Base-by-base conservation (phyloP, 2,113 vertebrate genomes). In the Ptilonorhynchus violaceus region DNA sequence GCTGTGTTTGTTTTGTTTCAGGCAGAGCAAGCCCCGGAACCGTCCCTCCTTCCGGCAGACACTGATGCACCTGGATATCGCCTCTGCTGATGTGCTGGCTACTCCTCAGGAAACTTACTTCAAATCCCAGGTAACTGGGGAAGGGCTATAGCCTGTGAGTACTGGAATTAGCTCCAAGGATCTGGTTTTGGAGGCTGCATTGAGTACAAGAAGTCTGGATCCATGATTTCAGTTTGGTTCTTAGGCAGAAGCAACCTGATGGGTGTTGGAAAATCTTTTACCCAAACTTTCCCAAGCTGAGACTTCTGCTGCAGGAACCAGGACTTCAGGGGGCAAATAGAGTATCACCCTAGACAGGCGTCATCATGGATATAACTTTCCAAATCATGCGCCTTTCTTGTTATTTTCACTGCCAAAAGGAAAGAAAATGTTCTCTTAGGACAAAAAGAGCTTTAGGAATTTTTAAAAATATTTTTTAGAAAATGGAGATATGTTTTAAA, bases 81-180 rank as follows among this genome's bases (percentile, higher is more conserved):
- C 99, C 6, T 99, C 99, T 33, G 98, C 99, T 15, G 99, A 99
- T 4, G 98, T 99, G 59, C 98, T 99, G 33, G 99, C 98, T 83
- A 99, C 99, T 60, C 99, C 99, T 86, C 99, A 99, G 96, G 99
- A 99, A 98, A 99, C 99, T 20, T 99, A 99, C 96, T 99, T 99
- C 97, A 99, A 99, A 98, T 99, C 99, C 95, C 99, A 99, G 99
- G 99, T 99, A 96, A 93, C 79, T 39, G 24, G 37, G 35, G 49
- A 70, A 50, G 37, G 60, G n/a, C 50, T 82, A 60, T 25, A 42
- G 50, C 46, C 50, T 18, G 0, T 11, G 8, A 46, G 28, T 10
- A 4, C 22, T 46, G 25, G 39, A 62, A 22, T 41, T 67, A n/a
- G 68, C 64, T 77, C 30, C 39, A 33, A 39, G 60, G 55, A 10